Evolutionary conservation across 2,113 vertebrate species (phyloP), one percentile per base, ranked within the genome.

Genomic region (Amphiprion percula): DNA sequence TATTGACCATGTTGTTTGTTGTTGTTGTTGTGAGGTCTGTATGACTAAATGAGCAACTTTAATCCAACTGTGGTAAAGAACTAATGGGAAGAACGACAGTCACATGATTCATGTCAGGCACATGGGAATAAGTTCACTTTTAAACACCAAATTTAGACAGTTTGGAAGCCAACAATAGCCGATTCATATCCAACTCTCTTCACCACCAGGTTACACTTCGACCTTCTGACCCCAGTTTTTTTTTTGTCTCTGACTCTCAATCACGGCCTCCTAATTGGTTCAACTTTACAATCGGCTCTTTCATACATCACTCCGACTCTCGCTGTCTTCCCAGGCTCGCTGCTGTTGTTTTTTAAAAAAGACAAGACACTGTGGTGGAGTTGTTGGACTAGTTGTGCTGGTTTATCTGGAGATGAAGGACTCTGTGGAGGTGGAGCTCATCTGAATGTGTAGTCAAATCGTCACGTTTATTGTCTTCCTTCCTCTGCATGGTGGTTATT

Each of bases 271-370:
- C 9, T 80, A 84, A 90, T 88, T 85, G 74, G 78, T 87, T 88
- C 53, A 77, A 74, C 79, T 16, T 79, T 39, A 89, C 83, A 91
- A 89, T 63, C 52, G 80, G 23, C 50, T 89, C 85, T 83, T 91
- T 91, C 79, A 83, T 64, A 63, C 21, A 10, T 19, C 1, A 10
- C 60, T 72, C 52, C 49, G 44, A 21, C 55, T 2, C 16, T 39
- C 53, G 24, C 17, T 24, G 41, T 60, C 79, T 80, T 85, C 71
- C 37, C 74, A 69, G 68, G 60, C 24, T 74, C 37, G 3, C 41
- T 44, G 17, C 28, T 37, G 39, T 74, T 79, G 33, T 66, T 65
- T 53, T 30, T 50, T n/a, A 19, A 54, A 63, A 49, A 65, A 65
- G 28, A 79, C 54, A 15, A 63, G 60, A 73, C 26, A 44, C 21